Base-by-base conservation (phyloP, 1,140 invertebrate species). In the Eupeodes corollae region DNA sequence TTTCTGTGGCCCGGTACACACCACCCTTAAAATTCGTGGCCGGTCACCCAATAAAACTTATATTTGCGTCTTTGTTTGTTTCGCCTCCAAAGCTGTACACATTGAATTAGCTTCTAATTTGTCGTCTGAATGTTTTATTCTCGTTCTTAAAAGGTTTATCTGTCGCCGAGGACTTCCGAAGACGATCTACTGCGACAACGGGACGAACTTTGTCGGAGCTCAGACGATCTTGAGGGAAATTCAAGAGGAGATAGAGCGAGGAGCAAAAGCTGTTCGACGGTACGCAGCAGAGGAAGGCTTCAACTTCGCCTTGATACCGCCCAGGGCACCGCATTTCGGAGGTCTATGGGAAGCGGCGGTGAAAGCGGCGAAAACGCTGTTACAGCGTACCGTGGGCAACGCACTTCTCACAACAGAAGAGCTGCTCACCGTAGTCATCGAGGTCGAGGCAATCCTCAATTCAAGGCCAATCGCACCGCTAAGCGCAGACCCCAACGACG, bases 41-140 rank as follows among this genome's bases (percentile, higher is more conserved):
- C 16, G 32, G 9, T 33, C 19, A 18, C 46, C 48, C 1, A 2
- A 37, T 2, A 51, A 53, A 43, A 44, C 34, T n/a, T 59, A 50
- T 13, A 39, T 57, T 11, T n/a, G n/a, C n/a, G n/a, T 30, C 54
- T 0, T 59, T 61, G 44, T 52, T 2, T 59, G 55, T 40, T 47
- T 57, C 9, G n/a, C 47, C 1, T 54, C 55, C 6, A 61, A 59
- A 41, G 62, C 61, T 9, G 52, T 63, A 6, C 58, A 64, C 49
- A 34, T 64, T 0, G 61, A 66, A 41, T 32, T 49, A 0, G 56
- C 58, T 3, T 31, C 42, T 3, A 52, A 61, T 14, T 51, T 59
- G 3, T 48, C 56, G 0, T 42, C 52, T 2, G 42, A 47, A 1
- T 42, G 31, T 0, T 59, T 65, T 37, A 12, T 59, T 2, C 41